Evolutionary conservation across 2,797 vertebrate genomes (phyloP).

Genomic region (Mus caroli): DNA sequence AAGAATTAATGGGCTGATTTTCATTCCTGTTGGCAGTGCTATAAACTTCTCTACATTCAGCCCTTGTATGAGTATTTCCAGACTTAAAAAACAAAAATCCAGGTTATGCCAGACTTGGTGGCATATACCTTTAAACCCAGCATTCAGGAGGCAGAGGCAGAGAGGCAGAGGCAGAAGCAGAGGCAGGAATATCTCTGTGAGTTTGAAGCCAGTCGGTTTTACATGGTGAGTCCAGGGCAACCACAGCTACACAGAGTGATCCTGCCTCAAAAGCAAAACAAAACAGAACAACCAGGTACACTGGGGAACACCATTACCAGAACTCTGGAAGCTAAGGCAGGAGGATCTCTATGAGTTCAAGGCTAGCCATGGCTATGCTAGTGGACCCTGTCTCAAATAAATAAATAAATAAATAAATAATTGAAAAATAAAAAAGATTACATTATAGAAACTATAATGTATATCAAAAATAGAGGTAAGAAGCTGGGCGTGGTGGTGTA

Average conservation of each 20-base stretch:
- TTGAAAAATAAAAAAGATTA: neutral
- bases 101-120: neutral
- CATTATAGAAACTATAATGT: no score
- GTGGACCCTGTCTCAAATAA: neutral
- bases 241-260: neutral
- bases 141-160: no score
- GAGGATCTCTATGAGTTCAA: neutral
- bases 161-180: no score
- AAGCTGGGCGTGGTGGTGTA: no score
- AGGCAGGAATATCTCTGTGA: neutral
- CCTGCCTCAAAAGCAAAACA: neutral
- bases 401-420: no score
- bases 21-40: neutral
- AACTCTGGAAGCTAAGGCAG: neutral
- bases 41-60: neutral
- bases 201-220: neutral
- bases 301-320: neutral
- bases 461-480: neutral
- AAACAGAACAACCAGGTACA: neutral
- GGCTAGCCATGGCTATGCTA: neutral
- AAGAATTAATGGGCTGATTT: neutral
- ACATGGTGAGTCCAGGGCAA: neutral
- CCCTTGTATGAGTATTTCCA: neutral
- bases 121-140: neutral
- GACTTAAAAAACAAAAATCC: neutral